Evolutionary conservation across 2,113 vertebrate genomes (phyloP), one percentile per base, ranked within the genome.

Genomic region (Brachyhypopomus occidentalis): DNA sequence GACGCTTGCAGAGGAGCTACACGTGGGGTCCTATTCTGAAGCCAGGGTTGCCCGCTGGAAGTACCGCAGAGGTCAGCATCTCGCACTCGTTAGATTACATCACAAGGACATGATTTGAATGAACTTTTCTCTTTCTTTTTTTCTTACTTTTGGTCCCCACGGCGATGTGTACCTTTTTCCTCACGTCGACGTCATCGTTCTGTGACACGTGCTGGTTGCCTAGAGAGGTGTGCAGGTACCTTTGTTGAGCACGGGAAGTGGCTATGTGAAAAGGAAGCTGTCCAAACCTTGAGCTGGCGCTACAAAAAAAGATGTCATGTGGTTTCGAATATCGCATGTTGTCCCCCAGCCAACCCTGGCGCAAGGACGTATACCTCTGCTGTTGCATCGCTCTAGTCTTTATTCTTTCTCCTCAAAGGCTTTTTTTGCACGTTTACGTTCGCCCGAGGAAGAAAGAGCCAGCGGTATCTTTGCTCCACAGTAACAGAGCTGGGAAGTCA

Each of bases 181-280:
- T 69, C 63, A 36, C 17, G 12, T 23, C 14, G 62, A 3, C 63
- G 7, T 19, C 16, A 30, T 20, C n/a, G 19, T 56, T 1, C 17
- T 16, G 3, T 19, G 6, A 0, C 14, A n/a, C 56, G 17, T 41
- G 12, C 5, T 60, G 38, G 45, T 64, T 38, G 34, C 34, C 30
- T 55, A 22, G 20, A 8, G 1, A 5, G 48, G 55, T 55, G 75
- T 74, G 72, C 67, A 55, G 69, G 45, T 88, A 66, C 82, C 84
- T 90, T 90, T 87, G 83, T 87, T 87, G 74, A 81, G 66, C 81
- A 23, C 78, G 77, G 62, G 77, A 84, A 87, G 89, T 85, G 52
- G 78, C 77, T 80, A 60, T 72, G 63, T 64, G 73, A 77, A 71
- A 55, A 78, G 77, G 73, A 41, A 1, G 11, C 83, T 77, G 55